Base-by-base conservation (phyloP, 2,113 vertebrate genomes). In the Microcebus jonahi region DNA sequence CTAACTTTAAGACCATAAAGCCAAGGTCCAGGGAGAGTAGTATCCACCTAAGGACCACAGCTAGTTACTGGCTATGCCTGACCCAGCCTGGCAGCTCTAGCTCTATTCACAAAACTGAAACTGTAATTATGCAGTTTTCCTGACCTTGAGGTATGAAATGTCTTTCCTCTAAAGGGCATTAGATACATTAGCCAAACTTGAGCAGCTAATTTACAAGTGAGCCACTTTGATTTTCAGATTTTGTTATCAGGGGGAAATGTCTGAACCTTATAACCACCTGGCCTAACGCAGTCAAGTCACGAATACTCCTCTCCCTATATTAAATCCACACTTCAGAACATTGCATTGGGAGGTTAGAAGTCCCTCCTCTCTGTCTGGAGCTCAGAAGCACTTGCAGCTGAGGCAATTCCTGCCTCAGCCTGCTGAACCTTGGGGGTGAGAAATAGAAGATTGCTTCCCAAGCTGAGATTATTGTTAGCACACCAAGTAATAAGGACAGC, bases 191-290 rank as follows among this genome's bases (percentile, higher is more conserved):
- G 86, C 61, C 50, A 73, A 81, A 73, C 11, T 18, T 48, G 61
- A 88, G 55, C 31, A 76, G 73, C 67, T 92, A 53, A 80, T 79
- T 91, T 93, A 21, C 65, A 97, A 91, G 48, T 27, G 42, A 89
- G 59, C n/a, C 88, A 61, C 31, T 94, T 81, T 91, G 67, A 68
- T 88, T 92, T 97, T 95, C 57, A 89, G 75, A 87, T 73, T 55
- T 83, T 1, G 0, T 88, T 84, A 75, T 27, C 0, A 1, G 39
- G 48, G 42, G 53, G 61, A 36, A 79, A 82, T 11, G 10, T 53
- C 82, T 71, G 75, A 81, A 50, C 42, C 83, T 95, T 95, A 86
- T 48, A 90, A 88, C 18, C 48, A 93, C n/a, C 39, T 18, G 31
- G 17, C 68, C 68, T 83, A 68, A 73, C 48, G 75, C 48, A 84